Evolutionary conservation across 1,140 invertebrate genomes (phyloP).

Genomic region (Hormaphis cornu): DNA sequence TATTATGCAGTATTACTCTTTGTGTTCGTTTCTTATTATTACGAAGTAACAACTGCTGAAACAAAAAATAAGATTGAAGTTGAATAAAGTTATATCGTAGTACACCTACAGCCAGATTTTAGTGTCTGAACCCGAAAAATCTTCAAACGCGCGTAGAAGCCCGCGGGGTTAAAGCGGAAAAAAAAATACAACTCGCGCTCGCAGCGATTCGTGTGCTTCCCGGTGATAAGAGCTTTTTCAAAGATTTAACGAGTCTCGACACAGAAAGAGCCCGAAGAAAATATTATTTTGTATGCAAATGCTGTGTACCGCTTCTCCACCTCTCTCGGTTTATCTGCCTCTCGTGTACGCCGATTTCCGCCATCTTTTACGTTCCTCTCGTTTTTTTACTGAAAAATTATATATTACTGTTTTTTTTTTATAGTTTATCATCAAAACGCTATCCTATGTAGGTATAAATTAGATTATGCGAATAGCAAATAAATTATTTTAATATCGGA

Average conservation of each 20-base stretch:
- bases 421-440: background rate
- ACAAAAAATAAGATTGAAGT: too few relatives aligned
- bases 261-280: background rate
- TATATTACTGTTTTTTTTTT: background rate
- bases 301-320: background rate
- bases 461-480: too few relatives aligned
- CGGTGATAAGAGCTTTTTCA: background rate
- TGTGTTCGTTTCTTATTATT: too few relatives aligned
- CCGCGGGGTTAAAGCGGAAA: background rate
- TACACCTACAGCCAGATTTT: too few relatives aligned
- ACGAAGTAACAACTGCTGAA: too few relatives aligned
- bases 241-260: conserved; percentile 4
- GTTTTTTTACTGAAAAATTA: background rate
- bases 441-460: background rate
- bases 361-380: background rate
- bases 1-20: too few relatives aligned
- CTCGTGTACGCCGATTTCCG: background rate
- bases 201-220: background rate
- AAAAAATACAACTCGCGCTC: background rate
- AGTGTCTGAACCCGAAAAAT: too few relatives aligned
- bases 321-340: background rate
- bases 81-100: background rate
- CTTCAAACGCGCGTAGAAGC: background rate
- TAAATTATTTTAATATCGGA: too few relatives aligned
- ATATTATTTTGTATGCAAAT: conserved; percentile 8